Evolutionary conservation across 2,888 invertebrate species (phyloP), one percentile per base, ranked within the genome.

Genomic region (Scaeva pyrastri): DNA sequence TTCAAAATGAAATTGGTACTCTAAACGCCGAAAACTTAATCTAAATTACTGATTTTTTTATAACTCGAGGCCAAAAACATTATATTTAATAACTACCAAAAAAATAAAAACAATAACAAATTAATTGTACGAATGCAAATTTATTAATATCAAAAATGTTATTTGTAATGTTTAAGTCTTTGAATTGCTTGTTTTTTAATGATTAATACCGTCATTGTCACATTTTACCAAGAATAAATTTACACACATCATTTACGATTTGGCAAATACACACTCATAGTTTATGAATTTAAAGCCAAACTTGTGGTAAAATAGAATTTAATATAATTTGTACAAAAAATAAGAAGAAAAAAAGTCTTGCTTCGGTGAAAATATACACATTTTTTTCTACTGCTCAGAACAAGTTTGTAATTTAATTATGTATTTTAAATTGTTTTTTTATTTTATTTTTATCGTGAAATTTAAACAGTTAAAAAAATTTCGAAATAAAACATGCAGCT

Each of bases 101-200:
- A 64, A 56, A 3, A 31, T 31, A 31, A 16, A 48, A 66, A 70
- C 55, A 58, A 71, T 14, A 2, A n/a, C 12, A 26, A 31, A 23
- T 75, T 56, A 48, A 55, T 75, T n/a, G 45, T 66, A 71, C 52
- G 64, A 66, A 80, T 50, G 58, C 68, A 84, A 76, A 72, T 85
- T 85, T 85, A 81, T 81, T 85, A 81, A 77, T 85, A 85, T 81
- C 76, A 85, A 85, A 85, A 85, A 70, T 72, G 71, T 85, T 72
- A 64, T 70, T 68, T 41, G 64, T 70, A 60, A 39, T 82, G 71
- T 50, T 77, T 81, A 81, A 85, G 85, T 85, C 85, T 85, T 85
- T 81, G 58, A 85, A 76, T 85, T 85, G 81, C 81, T 85, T 80
- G 71, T 72, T 45, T 76, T 73, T 72, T 52, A 21, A 62, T 58